Evolutionary conservation across 2,888 invertebrate species (phyloP).

Genomic region (Drosophila borealis): DNA sequence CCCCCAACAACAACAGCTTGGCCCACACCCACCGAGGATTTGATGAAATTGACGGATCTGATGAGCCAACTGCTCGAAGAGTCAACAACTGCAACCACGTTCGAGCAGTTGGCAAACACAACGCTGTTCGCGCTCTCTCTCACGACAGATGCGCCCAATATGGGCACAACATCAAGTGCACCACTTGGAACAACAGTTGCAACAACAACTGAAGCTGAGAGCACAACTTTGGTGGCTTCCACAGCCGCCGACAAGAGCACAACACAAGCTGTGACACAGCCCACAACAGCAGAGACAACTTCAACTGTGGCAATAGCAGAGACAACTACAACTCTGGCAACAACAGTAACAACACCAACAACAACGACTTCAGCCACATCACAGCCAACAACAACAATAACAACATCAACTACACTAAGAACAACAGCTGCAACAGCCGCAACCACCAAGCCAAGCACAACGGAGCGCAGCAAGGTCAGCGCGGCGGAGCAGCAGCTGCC

Average conservation of each 20-base stretch:
- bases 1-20: slow-evolving; percentile 26
- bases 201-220: slow-evolving; percentile 22
- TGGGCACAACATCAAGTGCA: slow-evolving; percentile 9
- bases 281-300: slow-evolving; percentile 10
- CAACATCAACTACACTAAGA: slow-evolving; percentile 1
- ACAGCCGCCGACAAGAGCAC: slow-evolving; percentile 15
- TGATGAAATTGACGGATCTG: slow-evolving; percentile 57
- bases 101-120: slow-evolving; percentile 8
- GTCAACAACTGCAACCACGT: slow-evolving; percentile 21
- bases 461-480: slow-evolving; percentile 10
- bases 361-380: slow-evolving; percentile 2
- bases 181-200: slow-evolving; percentile 18
- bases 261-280: slow-evolving; percentile 3
- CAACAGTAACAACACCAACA: background rate
- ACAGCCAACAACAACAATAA: background rate
- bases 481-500: slow-evolving; percentile 34
- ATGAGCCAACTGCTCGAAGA: slow-evolving; percentile 53
- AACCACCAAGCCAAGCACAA: slow-evolving; percentile 8
- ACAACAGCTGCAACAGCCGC: slow-evolving; percentile 2
- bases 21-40: slow-evolving; percentile 66
- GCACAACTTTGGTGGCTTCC: slow-evolving; percentile 17
- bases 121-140: slow-evolving; percentile 1
- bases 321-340: slow-evolving; percentile 3
- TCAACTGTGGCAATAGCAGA: background rate
- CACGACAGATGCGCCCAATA: slow-evolving; percentile 31